phyloP scores from a whole-genome alignment of 2,113 vertebrate genomes.

The Neodontobutis hainanensis region DNA sequence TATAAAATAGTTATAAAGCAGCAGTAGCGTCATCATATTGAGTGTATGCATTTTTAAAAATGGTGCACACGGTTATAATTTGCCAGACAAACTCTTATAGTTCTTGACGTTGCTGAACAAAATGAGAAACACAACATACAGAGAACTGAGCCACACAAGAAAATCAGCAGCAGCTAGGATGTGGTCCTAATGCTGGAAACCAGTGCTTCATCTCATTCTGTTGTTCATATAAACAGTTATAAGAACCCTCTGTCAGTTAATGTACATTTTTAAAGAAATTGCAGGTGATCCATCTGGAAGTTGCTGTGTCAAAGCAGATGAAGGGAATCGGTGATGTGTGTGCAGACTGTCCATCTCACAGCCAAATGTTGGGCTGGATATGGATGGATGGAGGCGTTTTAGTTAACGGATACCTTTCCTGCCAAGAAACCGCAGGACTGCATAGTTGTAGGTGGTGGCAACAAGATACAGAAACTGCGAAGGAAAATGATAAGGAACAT shows the following conservation, averaged over 20 bases:
- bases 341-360: constrained; percentile 41
- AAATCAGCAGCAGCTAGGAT: constrained; percentile 60
- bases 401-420: constrained; percentile 89
- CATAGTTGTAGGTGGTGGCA: constrained; percentile 96
- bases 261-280: constrained; percentile 32
- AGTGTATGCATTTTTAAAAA: neutral
- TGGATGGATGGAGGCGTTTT: constrained; percentile 15
- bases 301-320: constrained; percentile 33
- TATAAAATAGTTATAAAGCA: constrained; percentile 40
- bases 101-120: constrained; percentile 35
- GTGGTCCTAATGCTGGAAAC: constrained; percentile 25
- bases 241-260: constrained; percentile 53
- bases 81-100: constrained; percentile 43
- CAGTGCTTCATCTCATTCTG: constrained; percentile 68
- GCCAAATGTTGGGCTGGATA: constrained; percentile 22
- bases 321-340: constrained; percentile 30
- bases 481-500: neutral
- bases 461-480: constrained; percentile 91
- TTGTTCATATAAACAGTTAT: constrained; percentile 53
- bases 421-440: constrained; percentile 93
- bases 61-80: constrained; percentile 50
- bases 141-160: constrained; percentile 64
- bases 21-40: constrained; percentile 46
- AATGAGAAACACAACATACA: constrained; percentile 27
- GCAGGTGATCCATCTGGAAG: constrained; percentile 50